Conservation (phyloP, 2,888 invertebrate species). For the Chalcosyrphus nemorum region DNA sequence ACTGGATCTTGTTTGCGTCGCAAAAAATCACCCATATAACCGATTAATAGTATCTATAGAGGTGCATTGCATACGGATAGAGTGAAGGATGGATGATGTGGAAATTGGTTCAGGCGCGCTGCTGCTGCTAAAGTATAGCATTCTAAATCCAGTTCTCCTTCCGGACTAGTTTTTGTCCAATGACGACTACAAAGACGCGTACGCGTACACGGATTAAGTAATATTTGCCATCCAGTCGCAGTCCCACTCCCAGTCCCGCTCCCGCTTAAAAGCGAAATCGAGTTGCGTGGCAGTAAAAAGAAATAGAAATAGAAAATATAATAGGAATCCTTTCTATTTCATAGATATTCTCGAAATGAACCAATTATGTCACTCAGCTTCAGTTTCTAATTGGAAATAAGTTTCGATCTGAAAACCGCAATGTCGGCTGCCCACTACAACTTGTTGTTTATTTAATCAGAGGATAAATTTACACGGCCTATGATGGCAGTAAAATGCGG, state of each 20-base stretch:
- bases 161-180: conserved; percentile 63
- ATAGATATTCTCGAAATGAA: conserved; percentile 57
- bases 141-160: conserved; percentile 72
- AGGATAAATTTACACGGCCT: conserved; percentile 66
- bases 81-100: conserved; percentile 69
- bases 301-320: conserved; percentile 7
- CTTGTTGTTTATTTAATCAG: conserved; percentile 43
- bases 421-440: conserved; percentile 60
- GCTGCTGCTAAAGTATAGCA: not conserved
- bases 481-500: conserved; percentile 63
- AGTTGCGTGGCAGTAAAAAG: conserved; percentile 32
- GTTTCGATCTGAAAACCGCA: conserved; percentile 15
- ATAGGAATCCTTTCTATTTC: conserved; percentile 71
- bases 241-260: no score
- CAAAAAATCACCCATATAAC: conserved; percentile 42
- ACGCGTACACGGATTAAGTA: conserved; percentile 53
- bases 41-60: conserved; percentile 11
- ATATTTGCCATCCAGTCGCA: no score
- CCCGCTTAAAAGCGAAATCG: conserved; percentile 62
- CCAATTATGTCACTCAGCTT: conserved; percentile 71
- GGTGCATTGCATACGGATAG: no score
- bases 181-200: not conserved
- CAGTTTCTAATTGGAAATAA: conserved; percentile 59
- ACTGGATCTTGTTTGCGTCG: conserved; percentile 39
- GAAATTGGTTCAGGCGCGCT: conserved; percentile 56